Percentiles rank a stretch among this genome's conserved stretches.
phyloP scores from a whole-genome alignment of 1,140 invertebrate genomes.

The Tetragonula clypearis region DNA sequence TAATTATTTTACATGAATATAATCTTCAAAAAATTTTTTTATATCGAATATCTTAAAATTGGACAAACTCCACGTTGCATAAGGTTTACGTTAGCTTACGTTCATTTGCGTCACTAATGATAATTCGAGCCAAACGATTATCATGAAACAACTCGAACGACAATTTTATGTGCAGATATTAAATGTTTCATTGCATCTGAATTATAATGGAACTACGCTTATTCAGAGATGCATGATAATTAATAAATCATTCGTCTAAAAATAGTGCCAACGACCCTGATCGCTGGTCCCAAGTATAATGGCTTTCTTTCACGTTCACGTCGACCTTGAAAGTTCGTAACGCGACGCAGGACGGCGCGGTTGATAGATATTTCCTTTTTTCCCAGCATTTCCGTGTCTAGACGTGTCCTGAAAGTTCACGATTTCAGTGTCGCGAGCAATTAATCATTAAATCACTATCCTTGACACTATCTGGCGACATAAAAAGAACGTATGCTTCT shows the following conservation, averaged over 20 bases:
- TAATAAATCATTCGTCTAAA: background rate
- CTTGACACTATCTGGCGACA: constrained; percentile 1
- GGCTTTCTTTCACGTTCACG: constrained; percentile 25
- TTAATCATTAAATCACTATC: constrained; percentile 14
- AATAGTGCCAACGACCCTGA: background rate
- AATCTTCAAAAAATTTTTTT: background rate
- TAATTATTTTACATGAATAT: too few species aligned
- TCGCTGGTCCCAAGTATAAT: constrained; percentile 13
- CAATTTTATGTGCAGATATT: too few species aligned
- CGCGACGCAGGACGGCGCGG: constrained; percentile 61
- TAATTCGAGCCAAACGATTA: background rate
- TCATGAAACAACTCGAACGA: background rate
- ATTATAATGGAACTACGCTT: background rate
- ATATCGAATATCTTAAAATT: background rate
- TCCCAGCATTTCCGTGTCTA: constrained; percentile 45
- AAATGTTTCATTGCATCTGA: background rate
- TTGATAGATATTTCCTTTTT: constrained; percentile 44
- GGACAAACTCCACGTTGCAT: background rate
- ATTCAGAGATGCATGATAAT: background rate
- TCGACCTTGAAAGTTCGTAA: constrained; percentile 49
- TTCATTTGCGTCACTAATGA: background rate
- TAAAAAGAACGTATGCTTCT: too few species aligned
- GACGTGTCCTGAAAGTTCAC: constrained; percentile 33
- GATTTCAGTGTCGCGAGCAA: background rate
- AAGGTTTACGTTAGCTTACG: background rate